Evolutionary conservation across 1,140 invertebrate species (phyloP).

Genomic region (Aphidius ervi): DNA sequence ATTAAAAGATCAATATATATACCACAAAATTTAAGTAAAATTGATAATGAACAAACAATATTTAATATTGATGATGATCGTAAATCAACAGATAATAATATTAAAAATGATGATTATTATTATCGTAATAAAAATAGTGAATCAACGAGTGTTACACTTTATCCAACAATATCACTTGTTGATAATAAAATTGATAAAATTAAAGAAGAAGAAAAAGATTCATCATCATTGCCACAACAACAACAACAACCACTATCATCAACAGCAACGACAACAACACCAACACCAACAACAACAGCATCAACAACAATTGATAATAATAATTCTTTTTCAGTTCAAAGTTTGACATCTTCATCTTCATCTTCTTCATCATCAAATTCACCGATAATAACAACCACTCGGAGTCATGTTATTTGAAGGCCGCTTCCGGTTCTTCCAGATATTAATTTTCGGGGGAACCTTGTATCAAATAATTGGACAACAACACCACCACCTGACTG

Average conservation of each 20-base stretch:
- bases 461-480: conserved; percentile 39
- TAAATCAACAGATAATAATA: neutral
- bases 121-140: conserved; percentile 32
- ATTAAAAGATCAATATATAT: conserved; percentile 36
- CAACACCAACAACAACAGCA: conserved; percentile 16
- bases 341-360: conserved; percentile 34
- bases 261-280: conserved; percentile 18
- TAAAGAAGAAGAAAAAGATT: conserved; percentile 40
- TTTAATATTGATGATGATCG: conserved; percentile 29
- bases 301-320: conserved; percentile 18
- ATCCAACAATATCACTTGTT: conserved; percentile 31
- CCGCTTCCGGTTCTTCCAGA: conserved; percentile 74
- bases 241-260: neutral
- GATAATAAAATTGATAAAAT: conserved; percentile 34
- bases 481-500: conserved; percentile 36
- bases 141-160: conserved; percentile 29
- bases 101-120: conserved; percentile 38
- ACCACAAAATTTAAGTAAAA: conserved; percentile 8
- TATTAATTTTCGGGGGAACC: conserved; percentile 52
- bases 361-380: conserved; percentile 29
- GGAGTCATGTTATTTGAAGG: conserved; percentile 73
- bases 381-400: conserved; percentile 32
- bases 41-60: conserved; percentile 30
- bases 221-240: conserved; percentile 32
- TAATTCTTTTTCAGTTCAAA: conserved; percentile 47